Conservation (phyloP, 2,797 vertebrate species). For the Gastrophryne carolinensis region DNA sequence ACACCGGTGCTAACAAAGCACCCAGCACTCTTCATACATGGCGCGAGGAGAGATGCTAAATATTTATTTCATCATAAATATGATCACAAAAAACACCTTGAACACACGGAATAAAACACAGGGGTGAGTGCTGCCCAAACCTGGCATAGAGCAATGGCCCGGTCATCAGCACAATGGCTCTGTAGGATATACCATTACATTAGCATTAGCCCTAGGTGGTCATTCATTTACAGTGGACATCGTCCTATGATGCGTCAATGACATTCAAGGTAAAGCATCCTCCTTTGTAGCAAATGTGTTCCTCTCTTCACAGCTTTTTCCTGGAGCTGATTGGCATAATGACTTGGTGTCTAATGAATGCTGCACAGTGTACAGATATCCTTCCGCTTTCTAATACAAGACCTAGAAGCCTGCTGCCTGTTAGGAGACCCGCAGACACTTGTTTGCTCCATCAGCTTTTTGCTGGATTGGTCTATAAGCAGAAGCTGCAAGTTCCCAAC, state of each 20-base stretch:
- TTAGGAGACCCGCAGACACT: too few relatives aligned
- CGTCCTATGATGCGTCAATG: background rate
- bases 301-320: background rate
- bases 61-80: too few relatives aligned
- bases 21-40: too few relatives aligned
- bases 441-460: too few relatives aligned
- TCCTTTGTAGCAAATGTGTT: background rate
- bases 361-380: background rate
- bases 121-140: too few relatives aligned
- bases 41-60: too few relatives aligned
- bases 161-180: background rate
- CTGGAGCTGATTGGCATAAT: background rate
- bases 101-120: too few relatives aligned
- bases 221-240: slow-evolving; percentile 29
- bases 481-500: too few relatives aligned
- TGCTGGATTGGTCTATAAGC: too few relatives aligned
- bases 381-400: background rate
- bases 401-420: too few relatives aligned
- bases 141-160: background rate
- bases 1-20: too few relatives aligned
- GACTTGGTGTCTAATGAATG: background rate
- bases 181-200: slow-evolving; percentile 16
- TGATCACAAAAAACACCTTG: too few relatives aligned
- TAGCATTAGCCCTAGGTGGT: slow-evolving; percentile 27
- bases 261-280: background rate